phyloP scores from a whole-genome alignment of 2,797 vertebrate genomes.

The Malacoraja senta region DNA sequence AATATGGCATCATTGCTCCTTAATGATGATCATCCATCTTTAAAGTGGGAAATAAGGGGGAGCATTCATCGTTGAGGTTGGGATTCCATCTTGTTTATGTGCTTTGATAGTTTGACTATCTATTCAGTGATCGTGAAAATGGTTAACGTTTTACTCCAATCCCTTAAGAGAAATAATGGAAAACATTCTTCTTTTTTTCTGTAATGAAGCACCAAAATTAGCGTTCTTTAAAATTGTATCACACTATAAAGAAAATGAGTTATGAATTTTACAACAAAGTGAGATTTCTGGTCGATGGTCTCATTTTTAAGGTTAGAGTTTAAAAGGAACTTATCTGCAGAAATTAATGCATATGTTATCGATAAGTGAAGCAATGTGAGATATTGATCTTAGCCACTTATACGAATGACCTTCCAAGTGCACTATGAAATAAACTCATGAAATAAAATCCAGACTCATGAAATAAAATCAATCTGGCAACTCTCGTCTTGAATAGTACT shows the following conservation, averaged over 20 bases:
- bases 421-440: no score
- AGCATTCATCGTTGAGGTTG: no score
- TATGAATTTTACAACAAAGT: not conserved
- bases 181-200: no score
- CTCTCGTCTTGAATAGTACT: not conserved
- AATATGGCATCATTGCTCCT: no score
- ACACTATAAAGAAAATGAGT: not conserved
- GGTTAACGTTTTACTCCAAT: no score
- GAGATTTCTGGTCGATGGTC: not conserved
- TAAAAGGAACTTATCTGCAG: not conserved
- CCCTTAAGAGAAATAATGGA: not conserved
- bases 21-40: no score
- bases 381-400: constrained; percentile 1
- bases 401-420: not conserved
- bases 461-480: not conserved
- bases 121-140: no score
- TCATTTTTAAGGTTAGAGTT: not conserved
- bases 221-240: not conserved
- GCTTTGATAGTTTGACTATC: no score
- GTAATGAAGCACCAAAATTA: not conserved
- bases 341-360: constrained; percentile 17
- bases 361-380: not conserved
- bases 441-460: not conserved
- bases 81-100: no score
- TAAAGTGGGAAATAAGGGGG: no score